phyloP scores from a whole-genome alignment of 1,140 invertebrate species.

The Pemphigus obesinymphae region DNA sequence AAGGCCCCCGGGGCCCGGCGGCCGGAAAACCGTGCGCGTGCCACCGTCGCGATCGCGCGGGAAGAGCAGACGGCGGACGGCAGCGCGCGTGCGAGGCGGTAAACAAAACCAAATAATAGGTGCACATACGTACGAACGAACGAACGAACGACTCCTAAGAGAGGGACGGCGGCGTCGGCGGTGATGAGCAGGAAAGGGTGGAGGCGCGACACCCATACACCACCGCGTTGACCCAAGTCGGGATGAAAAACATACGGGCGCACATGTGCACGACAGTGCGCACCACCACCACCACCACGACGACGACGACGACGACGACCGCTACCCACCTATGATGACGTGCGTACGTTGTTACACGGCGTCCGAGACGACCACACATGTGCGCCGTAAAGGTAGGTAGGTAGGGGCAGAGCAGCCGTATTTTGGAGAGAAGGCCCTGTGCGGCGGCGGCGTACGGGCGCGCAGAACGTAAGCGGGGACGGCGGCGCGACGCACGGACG shows the following conservation, averaged over 20 bases:
- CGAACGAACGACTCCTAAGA: neutral
- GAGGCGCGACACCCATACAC: slow-evolving; percentile 17
- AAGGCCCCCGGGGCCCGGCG: no score
- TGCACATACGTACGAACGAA: no score
- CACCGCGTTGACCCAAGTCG: slow-evolving; percentile 35
- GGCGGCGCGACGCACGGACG: neutral
- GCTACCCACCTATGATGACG: no score
- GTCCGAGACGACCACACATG: no score
- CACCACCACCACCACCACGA: neutral
- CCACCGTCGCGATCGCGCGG: neutral
- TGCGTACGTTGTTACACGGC: no score
- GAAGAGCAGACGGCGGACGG: neutral
- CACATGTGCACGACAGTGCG: neutral
- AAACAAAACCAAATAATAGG: neutral
- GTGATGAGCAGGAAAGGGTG: no score
- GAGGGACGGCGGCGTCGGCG: slow-evolving; percentile 19
- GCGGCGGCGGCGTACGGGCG: no score
- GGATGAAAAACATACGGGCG: slow-evolving; percentile 25
- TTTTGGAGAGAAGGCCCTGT: slow-evolving; percentile 38
- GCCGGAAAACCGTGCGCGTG: neutral
- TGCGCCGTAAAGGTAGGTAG: neutral
- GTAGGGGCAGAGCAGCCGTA: slow-evolving; percentile 40
- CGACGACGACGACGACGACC: no score
- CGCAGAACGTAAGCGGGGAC: slow-evolving; percentile 12
- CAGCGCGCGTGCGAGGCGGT: neutral